These are phyloP conservation scores for Premnoplex brunnescens DNA, from an alignment of 2,797 vertebrate species.

Conservation along the genomic window DNA sequence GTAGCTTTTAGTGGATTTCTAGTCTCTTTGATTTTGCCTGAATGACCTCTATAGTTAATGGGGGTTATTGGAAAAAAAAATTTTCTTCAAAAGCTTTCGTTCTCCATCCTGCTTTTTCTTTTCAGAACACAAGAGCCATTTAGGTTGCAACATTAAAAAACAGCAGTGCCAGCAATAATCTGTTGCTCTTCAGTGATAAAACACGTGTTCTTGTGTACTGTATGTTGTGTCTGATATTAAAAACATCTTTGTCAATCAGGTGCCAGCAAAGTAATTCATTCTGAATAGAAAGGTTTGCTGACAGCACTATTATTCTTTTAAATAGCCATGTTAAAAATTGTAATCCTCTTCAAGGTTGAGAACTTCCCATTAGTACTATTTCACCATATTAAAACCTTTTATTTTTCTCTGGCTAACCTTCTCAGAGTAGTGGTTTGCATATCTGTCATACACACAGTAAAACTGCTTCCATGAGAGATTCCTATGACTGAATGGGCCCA, in stretches of 20 bases:
- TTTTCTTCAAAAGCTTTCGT: conserved; percentile 69
- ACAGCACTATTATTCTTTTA: neutral
- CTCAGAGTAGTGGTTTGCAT: neutral
- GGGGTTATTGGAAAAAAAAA: conserved; percentile 68
- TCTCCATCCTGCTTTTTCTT: conserved; percentile 44
- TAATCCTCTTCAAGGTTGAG: neutral
- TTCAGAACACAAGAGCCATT: conserved; percentile 74
- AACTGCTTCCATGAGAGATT: neutral
- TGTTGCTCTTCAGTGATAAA: conserved; percentile 52
- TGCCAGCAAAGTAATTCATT: conserved; percentile 30
- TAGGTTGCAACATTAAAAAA: conserved; percentile 75
- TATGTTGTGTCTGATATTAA: conserved; percentile 16
- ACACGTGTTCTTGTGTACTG: neutral
- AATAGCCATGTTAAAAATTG: neutral
- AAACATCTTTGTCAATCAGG: neutral
- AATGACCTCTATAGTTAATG: conserved; percentile 77
- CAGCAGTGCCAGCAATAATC: conserved; percentile 56
- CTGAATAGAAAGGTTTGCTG: neutral
- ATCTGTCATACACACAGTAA: neutral
- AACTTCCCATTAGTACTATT: conserved; percentile 17
- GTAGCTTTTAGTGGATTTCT: conserved; percentile 78
- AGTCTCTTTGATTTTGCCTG: conserved; percentile 75
- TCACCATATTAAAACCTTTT: neutral
- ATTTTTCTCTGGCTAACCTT: neutral
- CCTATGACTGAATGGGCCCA: neutral